Percentiles rank a stretch among this genome's conserved stretches.
Evolutionary conservation across 2,888 invertebrate genomes (phyloP).

Genomic region (Meghimatium bilineatum): DNA sequence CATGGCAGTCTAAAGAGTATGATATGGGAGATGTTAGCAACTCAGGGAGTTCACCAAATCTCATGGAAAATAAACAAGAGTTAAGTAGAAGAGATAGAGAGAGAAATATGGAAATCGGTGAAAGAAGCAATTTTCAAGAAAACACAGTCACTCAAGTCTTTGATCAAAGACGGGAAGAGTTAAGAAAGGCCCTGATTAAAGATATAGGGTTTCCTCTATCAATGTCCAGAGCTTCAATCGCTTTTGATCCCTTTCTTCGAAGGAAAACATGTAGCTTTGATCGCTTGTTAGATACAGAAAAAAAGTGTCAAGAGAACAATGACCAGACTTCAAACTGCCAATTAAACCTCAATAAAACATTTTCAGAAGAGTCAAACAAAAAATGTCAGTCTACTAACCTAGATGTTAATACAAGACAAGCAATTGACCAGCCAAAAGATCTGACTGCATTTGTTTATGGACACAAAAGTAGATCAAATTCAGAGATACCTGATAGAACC

Average conservation of each 20-base stretch:
- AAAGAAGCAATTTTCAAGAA: neutral
- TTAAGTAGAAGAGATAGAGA: neutral
- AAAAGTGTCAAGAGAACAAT: neutral
- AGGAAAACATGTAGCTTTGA: neutral
- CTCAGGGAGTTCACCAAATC: neutral
- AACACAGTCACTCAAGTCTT: neutral
- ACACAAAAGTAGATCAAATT: neutral
- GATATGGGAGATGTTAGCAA: neutral
- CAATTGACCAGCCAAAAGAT: neutral
- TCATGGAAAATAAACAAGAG: neutral
- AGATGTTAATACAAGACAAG: neutral
- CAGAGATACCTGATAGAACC: neutral
- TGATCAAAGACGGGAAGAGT: neutral
- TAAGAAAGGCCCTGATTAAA: constrained; percentile 4
- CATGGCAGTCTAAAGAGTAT: neutral
- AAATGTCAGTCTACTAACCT: neutral
- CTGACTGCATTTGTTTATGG: constrained; percentile 1
- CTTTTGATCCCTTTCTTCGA: constrained; percentile 1
- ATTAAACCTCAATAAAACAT: neutral
- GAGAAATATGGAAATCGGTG: neutral
- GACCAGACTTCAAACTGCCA: neutral
- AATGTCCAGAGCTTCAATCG: neutral
- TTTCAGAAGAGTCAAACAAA: neutral
- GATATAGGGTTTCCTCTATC: constrained; percentile 10
- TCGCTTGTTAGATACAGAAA: neutral